phyloP scores from a whole-genome alignment of 2,113 vertebrate genomes.

The Garra rufa region DNA sequence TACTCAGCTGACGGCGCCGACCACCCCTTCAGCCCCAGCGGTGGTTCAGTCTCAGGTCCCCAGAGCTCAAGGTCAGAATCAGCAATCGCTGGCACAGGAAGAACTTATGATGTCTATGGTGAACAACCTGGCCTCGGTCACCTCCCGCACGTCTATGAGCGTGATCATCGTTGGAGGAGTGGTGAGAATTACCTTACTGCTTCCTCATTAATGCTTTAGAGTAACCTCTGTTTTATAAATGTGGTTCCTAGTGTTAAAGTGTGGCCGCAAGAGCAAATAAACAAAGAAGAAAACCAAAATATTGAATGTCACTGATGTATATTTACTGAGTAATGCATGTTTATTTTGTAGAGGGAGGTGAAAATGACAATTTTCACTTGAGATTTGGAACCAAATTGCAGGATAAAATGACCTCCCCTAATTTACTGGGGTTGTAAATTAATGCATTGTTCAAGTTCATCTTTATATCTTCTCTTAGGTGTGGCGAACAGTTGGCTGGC shows the following conservation, averaged over 20 bases:
- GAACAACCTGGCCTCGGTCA: slow-evolving; percentile 85
- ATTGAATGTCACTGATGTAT: too few relatives aligned
- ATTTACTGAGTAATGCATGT: too few relatives aligned
- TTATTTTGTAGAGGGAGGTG: too few relatives aligned
- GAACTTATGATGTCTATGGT: slow-evolving; percentile 88
- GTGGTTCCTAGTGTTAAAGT: too few relatives aligned
- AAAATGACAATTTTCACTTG: too few relatives aligned
- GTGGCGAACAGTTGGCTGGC: slow-evolving; percentile 91
- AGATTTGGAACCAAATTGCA: too few relatives aligned
- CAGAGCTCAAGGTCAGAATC: slow-evolving; percentile 59
- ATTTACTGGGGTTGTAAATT: background rate
- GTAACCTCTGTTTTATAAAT: too few relatives aligned
- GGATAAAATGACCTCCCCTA: background rate
- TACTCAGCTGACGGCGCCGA: slow-evolving; percentile 78
- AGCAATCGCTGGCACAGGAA: slow-evolving; percentile 79
- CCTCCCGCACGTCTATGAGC: slow-evolving; percentile 92
- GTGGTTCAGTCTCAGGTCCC: slow-evolving; percentile 63
- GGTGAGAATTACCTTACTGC: slow-evolving; percentile 78
- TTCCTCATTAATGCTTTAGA: too few relatives aligned
- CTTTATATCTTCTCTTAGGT: slow-evolving; percentile 71
- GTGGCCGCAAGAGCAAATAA: too few relatives aligned
- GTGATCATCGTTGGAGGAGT: slow-evolving; percentile 88
- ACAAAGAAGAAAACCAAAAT: too few relatives aligned
- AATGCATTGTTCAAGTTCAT: background rate
- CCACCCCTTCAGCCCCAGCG: slow-evolving; percentile 76